Percentiles rank a stretch among this genome's conserved stretches.
Conservation (phyloP, 2,797 vertebrate species). For the Syndactyla subalaris region DNA sequence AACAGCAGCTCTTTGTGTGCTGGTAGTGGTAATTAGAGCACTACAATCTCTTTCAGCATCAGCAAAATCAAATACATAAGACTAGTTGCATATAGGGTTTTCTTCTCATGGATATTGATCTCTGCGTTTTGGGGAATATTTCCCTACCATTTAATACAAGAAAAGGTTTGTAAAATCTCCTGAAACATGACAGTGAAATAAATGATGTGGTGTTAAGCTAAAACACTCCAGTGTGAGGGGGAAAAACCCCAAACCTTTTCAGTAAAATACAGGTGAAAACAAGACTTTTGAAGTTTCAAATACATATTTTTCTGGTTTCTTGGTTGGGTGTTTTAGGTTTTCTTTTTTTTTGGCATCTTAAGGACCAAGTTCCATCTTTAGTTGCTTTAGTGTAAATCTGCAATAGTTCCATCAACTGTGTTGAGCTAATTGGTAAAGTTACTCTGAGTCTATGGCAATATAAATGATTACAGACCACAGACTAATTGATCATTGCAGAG, state of each 20-base stretch:
- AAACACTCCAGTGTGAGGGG: not conserved
- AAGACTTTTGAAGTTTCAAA: not conserved
- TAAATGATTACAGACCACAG: not conserved
- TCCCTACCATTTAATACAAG: not conserved
- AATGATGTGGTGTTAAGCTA: not conserved
- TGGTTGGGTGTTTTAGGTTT: fast-evolving
- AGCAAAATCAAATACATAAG: constrained; percentile 21
- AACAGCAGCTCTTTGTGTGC: constrained; percentile 54
- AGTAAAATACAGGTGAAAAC: not conserved
- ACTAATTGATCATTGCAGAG: not conserved
- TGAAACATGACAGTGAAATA: not conserved
- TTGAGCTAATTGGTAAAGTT: not conserved
- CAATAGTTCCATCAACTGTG: not conserved
- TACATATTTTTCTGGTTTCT: not conserved
- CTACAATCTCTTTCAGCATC: constrained; percentile 26
- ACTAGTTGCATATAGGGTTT: not conserved
- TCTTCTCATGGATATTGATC: not conserved
- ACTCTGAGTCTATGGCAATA: not conserved
- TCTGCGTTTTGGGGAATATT: not conserved
- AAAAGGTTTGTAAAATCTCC: not conserved
- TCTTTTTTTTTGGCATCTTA: not conserved
- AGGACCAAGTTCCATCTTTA: not conserved
- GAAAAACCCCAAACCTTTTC: not conserved
- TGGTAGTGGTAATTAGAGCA: constrained; percentile 58
- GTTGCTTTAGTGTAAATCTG: not conserved